phyloP scores from a whole-genome alignment of 1,140 invertebrate genomes.

The Drepana arcuata region DNA sequence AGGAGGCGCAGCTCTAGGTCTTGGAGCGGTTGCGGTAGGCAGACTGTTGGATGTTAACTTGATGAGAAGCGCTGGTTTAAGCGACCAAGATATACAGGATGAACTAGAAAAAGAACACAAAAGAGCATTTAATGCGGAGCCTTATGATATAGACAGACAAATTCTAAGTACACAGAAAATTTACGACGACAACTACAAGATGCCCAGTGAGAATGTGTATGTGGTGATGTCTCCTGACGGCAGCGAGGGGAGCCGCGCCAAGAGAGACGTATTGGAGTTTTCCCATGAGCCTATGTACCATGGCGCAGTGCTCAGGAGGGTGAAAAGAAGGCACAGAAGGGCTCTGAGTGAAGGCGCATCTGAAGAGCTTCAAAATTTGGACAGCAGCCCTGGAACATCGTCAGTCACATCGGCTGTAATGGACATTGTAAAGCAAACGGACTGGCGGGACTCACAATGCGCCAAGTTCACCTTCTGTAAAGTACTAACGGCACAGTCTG shows the following conservation, averaged over 20 bases:
- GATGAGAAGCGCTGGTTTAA: slow-evolving; percentile 67
- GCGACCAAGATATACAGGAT: slow-evolving; percentile 50
- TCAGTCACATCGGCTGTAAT: slow-evolving; percentile 44
- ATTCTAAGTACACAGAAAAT: slow-evolving; percentile 55
- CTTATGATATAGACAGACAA: slow-evolving; percentile 60
- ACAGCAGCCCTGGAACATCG: slow-evolving; percentile 53
- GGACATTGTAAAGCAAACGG: slow-evolving; percentile 61
- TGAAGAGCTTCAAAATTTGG: slow-evolving; percentile 72
- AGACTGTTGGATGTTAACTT: slow-evolving; percentile 79
- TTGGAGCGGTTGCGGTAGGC: slow-evolving; percentile 84
- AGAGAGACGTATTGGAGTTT: slow-evolving; percentile 36
- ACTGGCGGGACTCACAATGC: slow-evolving; percentile 82
- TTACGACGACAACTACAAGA: slow-evolving; percentile 67
- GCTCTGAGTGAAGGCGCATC: slow-evolving; percentile 55
- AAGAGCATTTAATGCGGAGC: slow-evolving; percentile 60
- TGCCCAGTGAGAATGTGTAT: slow-evolving; percentile 67
- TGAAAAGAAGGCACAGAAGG: slow-evolving; percentile 41
- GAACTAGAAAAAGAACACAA: slow-evolving; percentile 73
- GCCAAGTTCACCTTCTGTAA: slow-evolving; percentile 84
- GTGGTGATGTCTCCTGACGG: slow-evolving; percentile 62
- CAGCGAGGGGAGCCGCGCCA: slow-evolving; percentile 28
- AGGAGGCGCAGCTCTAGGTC: slow-evolving; percentile 82
- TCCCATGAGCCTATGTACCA: slow-evolving; percentile 31
- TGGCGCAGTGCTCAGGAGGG: slow-evolving; percentile 17
- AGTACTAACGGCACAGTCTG: slow-evolving; percentile 76